phyloP scores from a whole-genome alignment of 2,113 vertebrate species.

The Numida meleagris region DNA sequence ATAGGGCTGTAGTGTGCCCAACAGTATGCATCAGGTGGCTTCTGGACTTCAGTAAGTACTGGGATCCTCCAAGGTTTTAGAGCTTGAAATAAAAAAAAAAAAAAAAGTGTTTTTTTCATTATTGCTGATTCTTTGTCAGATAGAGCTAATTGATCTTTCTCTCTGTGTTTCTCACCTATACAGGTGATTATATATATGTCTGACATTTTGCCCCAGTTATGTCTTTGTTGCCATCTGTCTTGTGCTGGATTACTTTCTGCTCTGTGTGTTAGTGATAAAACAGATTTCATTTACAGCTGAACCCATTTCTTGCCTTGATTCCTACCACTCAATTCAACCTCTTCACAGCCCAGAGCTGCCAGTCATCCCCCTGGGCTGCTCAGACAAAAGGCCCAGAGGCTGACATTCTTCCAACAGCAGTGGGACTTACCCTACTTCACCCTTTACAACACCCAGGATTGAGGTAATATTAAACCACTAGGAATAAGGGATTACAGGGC shows the following conservation, averaged over 20 bases:
- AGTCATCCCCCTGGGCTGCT: not conserved
- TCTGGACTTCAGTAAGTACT: not conserved
- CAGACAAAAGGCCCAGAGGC: no score
- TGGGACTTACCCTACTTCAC: fast-evolving
- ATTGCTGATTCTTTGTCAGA: not conserved
- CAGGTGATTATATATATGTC: not conserved
- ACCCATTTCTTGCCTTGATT: not conserved
- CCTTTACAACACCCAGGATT: not conserved
- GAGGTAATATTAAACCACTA: not conserved
- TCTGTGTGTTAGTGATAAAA: not conserved
- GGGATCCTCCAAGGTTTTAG: not conserved
- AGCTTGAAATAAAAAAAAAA: not conserved
- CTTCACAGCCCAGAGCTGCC: not conserved
- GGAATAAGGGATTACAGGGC: not conserved
- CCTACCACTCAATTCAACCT: not conserved
- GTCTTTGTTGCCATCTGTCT: not conserved
- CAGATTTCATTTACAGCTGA: not conserved
- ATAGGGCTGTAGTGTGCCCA: not conserved
- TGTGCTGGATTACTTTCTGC: not conserved
- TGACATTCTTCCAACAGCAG: not conserved
- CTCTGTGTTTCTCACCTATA: not conserved
- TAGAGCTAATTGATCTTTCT: not conserved
- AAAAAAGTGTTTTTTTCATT: no score
- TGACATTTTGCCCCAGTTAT: not conserved
- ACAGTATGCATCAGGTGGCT: not conserved